A percentile compares a stretch with the other conserved stretches of the same genome.
These are phyloP conservation scores for Calephelis virginiensis DNA, from an alignment of 1,140 invertebrate genomes.

Conservation along the genomic window DNA sequence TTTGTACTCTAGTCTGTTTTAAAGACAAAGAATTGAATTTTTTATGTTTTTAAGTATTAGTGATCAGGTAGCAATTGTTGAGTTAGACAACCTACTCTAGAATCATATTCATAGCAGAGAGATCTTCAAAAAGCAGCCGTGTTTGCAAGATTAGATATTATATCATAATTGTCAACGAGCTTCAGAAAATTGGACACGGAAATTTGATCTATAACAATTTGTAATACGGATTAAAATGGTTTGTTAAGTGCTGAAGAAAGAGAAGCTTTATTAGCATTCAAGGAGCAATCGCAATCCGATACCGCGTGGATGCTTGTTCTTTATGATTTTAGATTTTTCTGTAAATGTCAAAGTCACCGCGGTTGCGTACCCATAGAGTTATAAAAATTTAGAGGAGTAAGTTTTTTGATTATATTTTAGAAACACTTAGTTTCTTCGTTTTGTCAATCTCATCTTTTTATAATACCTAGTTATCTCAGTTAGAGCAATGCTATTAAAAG, in stretches of 20 bases:
- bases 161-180: conserved; percentile 6
- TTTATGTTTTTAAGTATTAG: no score
- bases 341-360: conserved; percentile 67
- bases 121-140: not conserved
- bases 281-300: conserved; percentile 61
- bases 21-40: no score
- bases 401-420: not conserved
- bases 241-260: conserved; percentile 28
- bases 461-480: no score
- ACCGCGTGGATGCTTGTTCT: conserved; percentile 51
- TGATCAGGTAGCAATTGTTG: no score
- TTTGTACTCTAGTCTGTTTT: no score
- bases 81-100: no score
- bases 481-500: no score
- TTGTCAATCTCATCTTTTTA: no score
- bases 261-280: conserved; percentile 55
- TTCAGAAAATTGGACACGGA: not conserved
- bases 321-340: conserved; percentile 71
- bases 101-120: no score
- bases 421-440: not conserved
- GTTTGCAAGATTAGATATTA: not conserved
- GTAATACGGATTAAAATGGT: conserved; percentile 23
- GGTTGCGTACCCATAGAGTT: conserved; percentile 36
- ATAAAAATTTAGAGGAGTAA: conserved; percentile 20
- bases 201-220: conserved; percentile 3